These are phyloP conservation scores for Anser brachyrhynchus DNA, from an alignment of 2,113 vertebrate species.

Conservation along the genomic window DNA sequence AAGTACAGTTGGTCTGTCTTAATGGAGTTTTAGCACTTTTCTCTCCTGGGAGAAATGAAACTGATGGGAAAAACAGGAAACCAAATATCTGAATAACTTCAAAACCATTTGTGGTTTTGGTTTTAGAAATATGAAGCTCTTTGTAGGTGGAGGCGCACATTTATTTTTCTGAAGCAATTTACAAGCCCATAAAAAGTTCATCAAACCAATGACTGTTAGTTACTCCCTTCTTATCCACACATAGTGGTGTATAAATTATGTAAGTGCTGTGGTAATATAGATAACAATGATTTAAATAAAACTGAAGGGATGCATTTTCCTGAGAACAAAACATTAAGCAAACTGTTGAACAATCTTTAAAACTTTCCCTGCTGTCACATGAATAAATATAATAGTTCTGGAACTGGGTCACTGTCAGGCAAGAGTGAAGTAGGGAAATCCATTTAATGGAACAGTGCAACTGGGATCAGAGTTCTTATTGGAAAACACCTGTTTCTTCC, in stretches of 20 bases:
- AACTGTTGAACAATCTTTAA: background rate
- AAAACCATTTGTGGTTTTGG: background rate
- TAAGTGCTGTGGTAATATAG: background rate
- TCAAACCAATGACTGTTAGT: background rate
- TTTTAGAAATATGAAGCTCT: background rate
- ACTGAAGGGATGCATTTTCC: background rate
- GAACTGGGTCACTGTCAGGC: constrained; percentile 12
- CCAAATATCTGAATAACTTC: background rate
- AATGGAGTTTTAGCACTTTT: constrained; percentile 24
- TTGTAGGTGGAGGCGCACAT: background rate
- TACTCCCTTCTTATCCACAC: background rate
- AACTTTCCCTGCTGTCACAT: background rate
- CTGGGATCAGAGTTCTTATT: constrained; percentile 38
- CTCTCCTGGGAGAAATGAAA: background rate
- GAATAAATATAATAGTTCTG: constrained; percentile 18
- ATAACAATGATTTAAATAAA: background rate
- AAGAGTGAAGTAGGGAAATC: background rate
- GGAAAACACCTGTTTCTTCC: constrained; percentile 56
- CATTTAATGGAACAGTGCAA: background rate
- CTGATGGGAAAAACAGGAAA: constrained; percentile 17
- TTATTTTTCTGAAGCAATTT: constrained; percentile 13
- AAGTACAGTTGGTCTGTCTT: background rate
- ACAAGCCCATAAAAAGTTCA: background rate
- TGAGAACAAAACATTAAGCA: background rate
- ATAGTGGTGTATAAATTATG: background rate